Conservation (phyloP, 2,888 invertebrate genomes). For the Stenurella melanura region DNA sequence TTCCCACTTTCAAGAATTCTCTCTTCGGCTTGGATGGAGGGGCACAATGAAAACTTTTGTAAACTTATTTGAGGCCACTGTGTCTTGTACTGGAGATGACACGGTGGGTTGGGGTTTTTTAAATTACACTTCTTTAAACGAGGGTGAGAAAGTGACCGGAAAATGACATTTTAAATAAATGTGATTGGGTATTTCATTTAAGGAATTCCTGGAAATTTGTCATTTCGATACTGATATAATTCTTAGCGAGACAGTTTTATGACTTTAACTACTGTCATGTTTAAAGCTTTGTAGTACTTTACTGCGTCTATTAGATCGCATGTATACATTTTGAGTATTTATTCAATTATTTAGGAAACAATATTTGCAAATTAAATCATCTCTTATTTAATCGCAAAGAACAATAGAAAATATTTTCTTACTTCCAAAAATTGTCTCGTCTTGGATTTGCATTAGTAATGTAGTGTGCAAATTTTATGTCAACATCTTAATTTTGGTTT, state of each 20-base stretch:
- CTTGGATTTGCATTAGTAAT: too few relatives aligned
- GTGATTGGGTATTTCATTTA: conserved; percentile 69
- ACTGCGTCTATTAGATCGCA: neutral
- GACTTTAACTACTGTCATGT: neutral
- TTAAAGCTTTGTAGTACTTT: neutral
- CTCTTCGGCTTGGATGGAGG: neutral
- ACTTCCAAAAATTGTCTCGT: too few relatives aligned
- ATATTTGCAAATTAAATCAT: too few relatives aligned
- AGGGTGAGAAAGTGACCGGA: conserved; percentile 59
- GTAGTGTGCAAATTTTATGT: too few relatives aligned
- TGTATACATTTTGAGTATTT: too few relatives aligned
- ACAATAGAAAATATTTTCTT: too few relatives aligned
- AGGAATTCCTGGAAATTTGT: conserved; percentile 60
- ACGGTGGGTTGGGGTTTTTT: conserved; percentile 65
- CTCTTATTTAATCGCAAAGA: too few relatives aligned
- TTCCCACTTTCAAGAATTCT: conserved; percentile 20
- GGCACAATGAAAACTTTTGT: conserved; percentile 34
- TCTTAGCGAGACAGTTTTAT: conserved; percentile 9
- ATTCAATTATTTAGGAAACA: too few relatives aligned
- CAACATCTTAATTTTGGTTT: too few relatives aligned
- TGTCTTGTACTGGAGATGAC: conserved; percentile 55
- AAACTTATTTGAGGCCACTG: conserved; percentile 38
- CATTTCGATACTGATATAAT: conserved; percentile 52
- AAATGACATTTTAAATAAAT: conserved; percentile 71
- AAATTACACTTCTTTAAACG: conserved; percentile 69